These are phyloP conservation scores for Pelobates fuscus DNA, from an alignment of 2,113 vertebrate species.

Conservation along the genomic window DNA sequence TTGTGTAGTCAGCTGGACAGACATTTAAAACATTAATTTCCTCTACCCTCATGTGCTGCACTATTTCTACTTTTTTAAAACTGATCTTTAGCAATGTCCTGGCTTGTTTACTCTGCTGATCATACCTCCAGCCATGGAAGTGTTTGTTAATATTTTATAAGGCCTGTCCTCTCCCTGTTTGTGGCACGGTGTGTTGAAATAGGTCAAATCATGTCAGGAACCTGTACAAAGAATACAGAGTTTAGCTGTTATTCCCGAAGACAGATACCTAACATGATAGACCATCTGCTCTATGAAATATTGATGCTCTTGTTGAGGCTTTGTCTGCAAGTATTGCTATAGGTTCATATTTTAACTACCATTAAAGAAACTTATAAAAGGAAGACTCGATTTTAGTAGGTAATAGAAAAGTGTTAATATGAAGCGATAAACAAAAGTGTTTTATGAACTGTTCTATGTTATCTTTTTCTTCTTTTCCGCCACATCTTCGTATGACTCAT, in stretches of 20 bases:
- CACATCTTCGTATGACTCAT: too few relatives aligned
- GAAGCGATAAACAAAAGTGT: too few relatives aligned
- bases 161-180: neutral
- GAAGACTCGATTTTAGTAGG: too few relatives aligned
- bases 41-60: conserved; percentile 11
- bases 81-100: conserved; percentile 25
- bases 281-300: neutral
- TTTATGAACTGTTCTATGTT: too few relatives aligned
- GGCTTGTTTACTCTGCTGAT: conserved; percentile 16
- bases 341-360: too few relatives aligned
- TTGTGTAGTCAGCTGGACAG: conserved; percentile 12
- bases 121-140: conserved; percentile 16
- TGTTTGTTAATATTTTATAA: conserved; percentile 38
- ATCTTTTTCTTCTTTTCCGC: too few relatives aligned
- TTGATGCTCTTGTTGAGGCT: neutral
- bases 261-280: neutral
- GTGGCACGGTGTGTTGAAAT: neutral
- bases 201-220: conserved; percentile 4
- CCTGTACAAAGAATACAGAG: neutral
- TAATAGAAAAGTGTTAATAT: too few relatives aligned
- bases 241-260: too few relatives aligned
- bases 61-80: neutral
- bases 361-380: too few relatives aligned
- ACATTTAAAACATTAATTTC: conserved; percentile 9
- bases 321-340: too few relatives aligned